Conservation (phyloP, 2,113 vertebrate species). For the Urocitellus parryii region DNA sequence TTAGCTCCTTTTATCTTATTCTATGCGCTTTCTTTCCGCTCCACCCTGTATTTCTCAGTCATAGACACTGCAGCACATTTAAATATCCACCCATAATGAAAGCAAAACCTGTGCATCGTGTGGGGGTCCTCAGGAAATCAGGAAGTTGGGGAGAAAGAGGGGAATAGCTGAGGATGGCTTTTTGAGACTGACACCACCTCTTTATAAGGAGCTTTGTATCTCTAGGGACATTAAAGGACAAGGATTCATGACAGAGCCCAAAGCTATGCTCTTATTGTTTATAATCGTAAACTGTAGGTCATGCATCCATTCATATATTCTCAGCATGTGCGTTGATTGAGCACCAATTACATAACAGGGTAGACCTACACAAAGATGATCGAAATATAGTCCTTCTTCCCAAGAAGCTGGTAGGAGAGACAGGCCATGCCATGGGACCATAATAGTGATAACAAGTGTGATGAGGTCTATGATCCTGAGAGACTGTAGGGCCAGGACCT, state of each 20-base stretch:
- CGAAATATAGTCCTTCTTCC: neutral
- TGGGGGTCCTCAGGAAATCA: neutral
- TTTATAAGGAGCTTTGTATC: neutral
- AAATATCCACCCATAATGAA: neutral
- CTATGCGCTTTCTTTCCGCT: neutral
- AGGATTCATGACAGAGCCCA: neutral
- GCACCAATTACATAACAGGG: neutral
- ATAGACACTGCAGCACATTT: neutral
- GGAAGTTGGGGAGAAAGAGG: accelerated
- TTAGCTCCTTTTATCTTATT: neutral
- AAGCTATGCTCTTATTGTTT: neutral
- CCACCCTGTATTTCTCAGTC: neutral
- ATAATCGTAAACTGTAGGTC: neutral
- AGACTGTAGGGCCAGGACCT: neutral
- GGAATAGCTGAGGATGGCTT: neutral
- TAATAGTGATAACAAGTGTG: neutral
- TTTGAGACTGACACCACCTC: neutral
- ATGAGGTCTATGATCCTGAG: neutral
- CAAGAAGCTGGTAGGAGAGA: neutral
- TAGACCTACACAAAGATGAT: neutral
- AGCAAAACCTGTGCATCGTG: neutral
- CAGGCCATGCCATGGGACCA: accelerated
- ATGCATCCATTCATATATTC: neutral
- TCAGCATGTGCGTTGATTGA: neutral
- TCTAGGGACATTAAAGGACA: neutral